A percentile compares a stretch with the other conserved stretches of the same genome.
phyloP scores from a whole-genome alignment of 2,888 invertebrate genomes.

The Ophonus ardosiacus region DNA sequence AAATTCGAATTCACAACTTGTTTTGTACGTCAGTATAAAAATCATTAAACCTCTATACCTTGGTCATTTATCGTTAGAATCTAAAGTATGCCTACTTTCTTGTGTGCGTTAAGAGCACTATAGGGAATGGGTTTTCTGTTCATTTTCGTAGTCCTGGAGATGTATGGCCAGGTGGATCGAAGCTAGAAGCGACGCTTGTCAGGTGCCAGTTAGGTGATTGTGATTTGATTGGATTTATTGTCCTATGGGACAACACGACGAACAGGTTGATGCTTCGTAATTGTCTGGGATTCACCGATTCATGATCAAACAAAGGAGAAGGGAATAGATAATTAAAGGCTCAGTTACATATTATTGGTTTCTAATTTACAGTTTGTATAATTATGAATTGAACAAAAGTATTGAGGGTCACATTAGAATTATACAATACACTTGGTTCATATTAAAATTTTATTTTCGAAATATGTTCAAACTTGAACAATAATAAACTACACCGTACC shows the following conservation, averaged over 20 bases:
- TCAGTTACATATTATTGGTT: not conserved
- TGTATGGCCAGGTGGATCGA: not conserved
- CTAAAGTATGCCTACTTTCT: too few species aligned
- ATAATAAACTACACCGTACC: too few species aligned
- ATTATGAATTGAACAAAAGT: too few species aligned
- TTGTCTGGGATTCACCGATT: not conserved
- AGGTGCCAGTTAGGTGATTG: slow-evolving; percentile 17
- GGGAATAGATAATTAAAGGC: not conserved
- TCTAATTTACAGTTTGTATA: too few species aligned
- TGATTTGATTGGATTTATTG: slow-evolving; percentile 32
- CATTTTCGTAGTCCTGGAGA: not conserved
- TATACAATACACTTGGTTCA: too few species aligned
- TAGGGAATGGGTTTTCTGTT: not conserved
- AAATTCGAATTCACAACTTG: too few species aligned
- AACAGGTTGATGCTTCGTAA: slow-evolving; percentile 14
- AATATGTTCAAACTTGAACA: too few species aligned
- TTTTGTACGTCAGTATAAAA: too few species aligned
- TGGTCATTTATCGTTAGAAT: too few species aligned
- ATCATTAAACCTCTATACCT: too few species aligned
- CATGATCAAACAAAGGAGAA: not conserved
- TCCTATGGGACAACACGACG: slow-evolving; percentile 4
- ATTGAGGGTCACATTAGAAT: too few species aligned
- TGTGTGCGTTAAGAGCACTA: not conserved
- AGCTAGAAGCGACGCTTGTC: not conserved
- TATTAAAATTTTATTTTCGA: too few species aligned